Evolutionary conservation across 2,797 vertebrate species (phyloP).

Genomic region (Ctenopoma multispine): DNA sequence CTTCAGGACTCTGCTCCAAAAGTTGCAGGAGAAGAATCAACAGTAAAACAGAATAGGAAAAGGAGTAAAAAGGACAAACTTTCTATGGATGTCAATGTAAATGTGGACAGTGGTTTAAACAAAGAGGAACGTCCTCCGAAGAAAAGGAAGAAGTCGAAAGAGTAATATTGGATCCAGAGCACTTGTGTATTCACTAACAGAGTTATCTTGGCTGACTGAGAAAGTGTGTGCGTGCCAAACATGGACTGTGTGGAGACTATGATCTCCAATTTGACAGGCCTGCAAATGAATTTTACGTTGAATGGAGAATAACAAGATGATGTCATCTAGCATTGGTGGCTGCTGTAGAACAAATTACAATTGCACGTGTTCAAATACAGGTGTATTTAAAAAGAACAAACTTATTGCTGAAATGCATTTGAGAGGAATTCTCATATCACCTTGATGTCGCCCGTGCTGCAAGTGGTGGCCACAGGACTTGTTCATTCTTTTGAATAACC

Average conservation of each 20-base stretch:
- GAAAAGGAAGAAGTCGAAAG: slow-evolving; percentile 61
- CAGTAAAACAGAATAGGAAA: slow-evolving; percentile 57
- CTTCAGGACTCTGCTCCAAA: slow-evolving; percentile 11
- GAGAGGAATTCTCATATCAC: too few species aligned
- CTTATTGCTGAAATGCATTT: too few species aligned
- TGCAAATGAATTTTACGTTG: background rate
- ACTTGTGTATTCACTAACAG: background rate
- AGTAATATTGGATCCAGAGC: background rate
- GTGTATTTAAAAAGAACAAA: too few species aligned
- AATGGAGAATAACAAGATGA: background rate
- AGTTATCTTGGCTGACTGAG: background rate
- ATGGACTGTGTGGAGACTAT: background rate
- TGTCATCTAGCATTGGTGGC: background rate
- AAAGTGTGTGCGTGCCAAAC: background rate
- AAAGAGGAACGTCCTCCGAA: slow-evolving; percentile 42
- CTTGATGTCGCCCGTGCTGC: too few species aligned
- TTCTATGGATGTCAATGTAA: fast-evolving
- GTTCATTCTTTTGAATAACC: too few species aligned
- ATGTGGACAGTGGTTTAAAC: background rate
- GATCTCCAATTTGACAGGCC: background rate
- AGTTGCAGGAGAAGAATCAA: slow-evolving; percentile 11
- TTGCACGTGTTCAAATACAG: background rate
- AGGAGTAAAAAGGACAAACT: slow-evolving; percentile 57
- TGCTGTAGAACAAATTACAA: background rate
- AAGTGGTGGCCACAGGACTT: too few species aligned